Evolutionary conservation across 2,888 invertebrate genomes (phyloP).

Genomic region (Anodontia alba): DNA sequence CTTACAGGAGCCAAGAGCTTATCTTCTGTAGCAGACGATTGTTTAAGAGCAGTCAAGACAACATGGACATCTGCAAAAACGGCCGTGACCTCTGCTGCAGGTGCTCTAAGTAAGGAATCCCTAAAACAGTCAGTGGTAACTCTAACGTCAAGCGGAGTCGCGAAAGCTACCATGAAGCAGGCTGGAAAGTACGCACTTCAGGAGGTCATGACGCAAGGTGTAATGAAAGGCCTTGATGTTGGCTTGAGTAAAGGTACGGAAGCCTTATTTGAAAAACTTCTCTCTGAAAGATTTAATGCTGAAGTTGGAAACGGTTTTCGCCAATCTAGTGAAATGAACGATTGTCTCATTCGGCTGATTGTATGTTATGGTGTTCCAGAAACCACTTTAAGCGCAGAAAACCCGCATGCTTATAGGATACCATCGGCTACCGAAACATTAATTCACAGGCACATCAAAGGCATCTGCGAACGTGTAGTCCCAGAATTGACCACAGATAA

Average conservation of each 20-base stretch:
- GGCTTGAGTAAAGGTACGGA: constrained; percentile 2
- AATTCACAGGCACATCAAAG: background rate
- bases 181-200: background rate
- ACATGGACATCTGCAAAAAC: background rate
- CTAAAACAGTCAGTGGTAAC: background rate
- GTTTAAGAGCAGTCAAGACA: background rate
- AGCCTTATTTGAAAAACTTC: background rate
- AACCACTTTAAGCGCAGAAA: background rate
- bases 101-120: background rate
- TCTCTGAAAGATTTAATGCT: background rate
- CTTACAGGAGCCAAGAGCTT: background rate
- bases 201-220: background rate
- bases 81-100: background rate
- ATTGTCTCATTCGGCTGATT: background rate
- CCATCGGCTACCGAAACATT: background rate
- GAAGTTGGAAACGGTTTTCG: background rate
- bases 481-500: constrained; percentile 7
- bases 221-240: background rate
- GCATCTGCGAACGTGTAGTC: background rate
- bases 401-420: background rate
- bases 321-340: background rate
- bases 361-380: background rate
- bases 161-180: background rate
- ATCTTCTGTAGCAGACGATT: background rate
- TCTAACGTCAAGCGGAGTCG: background rate